Conservation (phyloP, 2,113 vertebrate genomes). For the Neotragus moschatus region DNA sequence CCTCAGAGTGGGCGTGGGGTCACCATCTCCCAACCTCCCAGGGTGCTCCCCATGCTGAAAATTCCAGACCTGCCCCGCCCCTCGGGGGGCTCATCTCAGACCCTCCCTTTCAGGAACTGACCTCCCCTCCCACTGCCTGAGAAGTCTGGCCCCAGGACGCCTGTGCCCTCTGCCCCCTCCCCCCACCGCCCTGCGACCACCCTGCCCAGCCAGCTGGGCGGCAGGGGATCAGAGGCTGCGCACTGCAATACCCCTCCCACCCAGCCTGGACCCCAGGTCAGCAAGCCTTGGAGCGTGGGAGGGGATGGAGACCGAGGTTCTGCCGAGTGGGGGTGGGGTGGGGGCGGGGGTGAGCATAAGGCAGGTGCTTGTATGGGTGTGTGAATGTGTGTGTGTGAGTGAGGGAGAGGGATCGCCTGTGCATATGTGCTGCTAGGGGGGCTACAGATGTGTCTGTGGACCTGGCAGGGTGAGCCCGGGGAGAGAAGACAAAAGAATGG, state of each 20-base stretch:
- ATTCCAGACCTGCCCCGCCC: neutral
- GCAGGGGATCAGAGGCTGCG: slow-evolving; percentile 9
- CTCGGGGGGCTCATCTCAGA: neutral
- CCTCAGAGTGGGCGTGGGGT: neutral
- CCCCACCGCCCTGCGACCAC: slow-evolving; percentile 2
- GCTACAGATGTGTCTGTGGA: slow-evolving; percentile 54
- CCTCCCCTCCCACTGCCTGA: neutral
- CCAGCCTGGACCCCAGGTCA: slow-evolving; percentile 39
- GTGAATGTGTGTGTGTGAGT: neutral
- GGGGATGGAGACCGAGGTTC: neutral
- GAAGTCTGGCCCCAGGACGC: neutral
- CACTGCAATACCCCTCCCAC: neutral
- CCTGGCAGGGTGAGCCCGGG: neutral
- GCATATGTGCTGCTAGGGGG: neutral
- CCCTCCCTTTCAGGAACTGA: neutral
- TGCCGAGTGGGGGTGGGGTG: neutral
- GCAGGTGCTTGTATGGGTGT: slow-evolving; percentile 8
- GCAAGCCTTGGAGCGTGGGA: neutral
- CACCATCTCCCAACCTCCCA: neutral
- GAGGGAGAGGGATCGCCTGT: neutral
- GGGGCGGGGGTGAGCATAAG: neutral
- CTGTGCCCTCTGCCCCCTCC: neutral
- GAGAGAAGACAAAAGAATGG: slow-evolving; percentile 56
- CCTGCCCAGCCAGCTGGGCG: slow-evolving; percentile 45
- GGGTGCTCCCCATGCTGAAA: neutral